These are phyloP conservation scores for Cryptoprocta ferox DNA, from an alignment of 2,797 vertebrate species.

Conservation along the genomic window DNA sequence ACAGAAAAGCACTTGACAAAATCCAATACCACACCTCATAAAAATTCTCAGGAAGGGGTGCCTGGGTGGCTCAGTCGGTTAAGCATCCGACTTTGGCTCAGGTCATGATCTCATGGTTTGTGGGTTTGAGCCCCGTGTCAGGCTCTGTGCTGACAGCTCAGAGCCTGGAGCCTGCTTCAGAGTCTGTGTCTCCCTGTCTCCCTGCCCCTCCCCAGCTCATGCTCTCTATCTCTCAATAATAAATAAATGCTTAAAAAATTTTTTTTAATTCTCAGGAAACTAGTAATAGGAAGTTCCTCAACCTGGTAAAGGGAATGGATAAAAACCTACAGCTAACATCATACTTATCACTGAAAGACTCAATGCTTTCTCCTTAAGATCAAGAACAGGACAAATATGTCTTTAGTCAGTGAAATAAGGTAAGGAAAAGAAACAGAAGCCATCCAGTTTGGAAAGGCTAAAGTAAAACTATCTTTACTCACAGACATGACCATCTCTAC, in stretches of 20 bases:
- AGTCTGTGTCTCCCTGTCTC: too few relatives aligned
- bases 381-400: constrained; percentile 17
- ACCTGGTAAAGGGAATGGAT: not conserved
- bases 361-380: not conserved
- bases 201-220: too few relatives aligned
- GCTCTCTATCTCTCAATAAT: too few relatives aligned
- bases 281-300: not conserved
- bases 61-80: too few relatives aligned
- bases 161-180: too few relatives aligned
- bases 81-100: too few relatives aligned
- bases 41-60: constrained; percentile 12
- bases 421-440: constrained; percentile 42
- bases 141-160: too few relatives aligned
- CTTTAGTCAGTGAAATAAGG: constrained; percentile 8
- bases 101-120: too few relatives aligned
- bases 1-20: not conserved
- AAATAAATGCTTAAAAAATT: too few relatives aligned
- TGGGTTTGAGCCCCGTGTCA: too few relatives aligned
- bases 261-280: not conserved
- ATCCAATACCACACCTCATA: not conserved
- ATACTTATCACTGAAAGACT: not conserved
- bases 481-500: not conserved
- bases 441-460: not conserved
- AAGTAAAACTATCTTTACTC: constrained; percentile 33
- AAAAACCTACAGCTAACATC: not conserved